Conservation (phyloP, 2,797 vertebrate genomes). For the Poeciliopsis gracilis region DNA sequence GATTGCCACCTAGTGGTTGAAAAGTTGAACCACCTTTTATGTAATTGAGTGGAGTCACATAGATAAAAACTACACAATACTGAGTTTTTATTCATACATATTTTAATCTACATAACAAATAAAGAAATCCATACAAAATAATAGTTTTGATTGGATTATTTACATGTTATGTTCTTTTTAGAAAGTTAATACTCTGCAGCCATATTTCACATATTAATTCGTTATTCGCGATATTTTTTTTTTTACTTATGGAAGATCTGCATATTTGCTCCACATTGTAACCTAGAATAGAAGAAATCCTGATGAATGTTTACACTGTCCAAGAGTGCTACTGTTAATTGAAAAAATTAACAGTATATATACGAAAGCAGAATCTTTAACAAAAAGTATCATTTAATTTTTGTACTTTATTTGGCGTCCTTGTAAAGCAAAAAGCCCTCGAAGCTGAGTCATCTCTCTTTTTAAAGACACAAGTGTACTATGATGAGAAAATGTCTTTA, state of each 20-base stretch:
- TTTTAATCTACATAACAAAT: not conserved
- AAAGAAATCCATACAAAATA: not conserved
- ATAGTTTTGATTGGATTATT: not conserved
- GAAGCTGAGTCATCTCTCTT: not conserved
- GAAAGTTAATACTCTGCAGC: not conserved
- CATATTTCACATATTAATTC: not conserved
- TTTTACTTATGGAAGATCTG: not conserved
- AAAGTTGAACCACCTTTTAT: not conserved
- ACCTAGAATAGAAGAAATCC: not conserved
- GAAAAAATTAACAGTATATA: not conserved
- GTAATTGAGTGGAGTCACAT: not conserved
- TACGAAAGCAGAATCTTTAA: not conserved
- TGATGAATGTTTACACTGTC: not conserved
- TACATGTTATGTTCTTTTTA: not conserved
- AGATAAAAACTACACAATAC: not conserved
- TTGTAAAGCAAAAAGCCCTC: not conserved
- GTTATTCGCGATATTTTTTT: not conserved
- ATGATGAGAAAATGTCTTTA: not conserved
- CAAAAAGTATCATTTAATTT: not conserved
- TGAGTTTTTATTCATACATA: not conserved
- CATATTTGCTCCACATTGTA: not conserved
- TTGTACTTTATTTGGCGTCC: not conserved
- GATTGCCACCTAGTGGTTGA: constrained; percentile 50
- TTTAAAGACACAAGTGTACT: constrained; percentile 2
- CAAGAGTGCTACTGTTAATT: not conserved